A percentile compares a stretch with the other conserved stretches of the same genome.
Conservation (phyloP, 2,113 vertebrate genomes). For the Labeo catla region DNA sequence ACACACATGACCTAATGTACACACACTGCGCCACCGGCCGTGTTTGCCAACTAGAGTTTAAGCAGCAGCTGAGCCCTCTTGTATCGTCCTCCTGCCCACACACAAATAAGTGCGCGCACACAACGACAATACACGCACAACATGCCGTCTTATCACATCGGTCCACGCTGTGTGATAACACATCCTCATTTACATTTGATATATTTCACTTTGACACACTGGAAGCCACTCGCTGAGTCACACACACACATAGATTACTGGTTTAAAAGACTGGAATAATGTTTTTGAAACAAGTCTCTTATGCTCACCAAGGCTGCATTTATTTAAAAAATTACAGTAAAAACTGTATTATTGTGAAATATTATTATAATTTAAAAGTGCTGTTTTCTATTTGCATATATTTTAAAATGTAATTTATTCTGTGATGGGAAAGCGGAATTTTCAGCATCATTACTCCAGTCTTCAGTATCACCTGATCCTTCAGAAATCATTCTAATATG, state of each 20-base stretch:
- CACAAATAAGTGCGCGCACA: background rate
- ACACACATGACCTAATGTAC: constrained; percentile 8
- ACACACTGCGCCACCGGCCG: constrained; percentile 25
- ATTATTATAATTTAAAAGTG: too few species aligned
- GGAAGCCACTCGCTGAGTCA: background rate
- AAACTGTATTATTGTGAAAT: too few species aligned
- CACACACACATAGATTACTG: background rate
- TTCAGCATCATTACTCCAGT: background rate
- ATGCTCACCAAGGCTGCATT: background rate
- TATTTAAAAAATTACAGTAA: background rate
- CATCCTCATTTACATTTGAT: constrained; percentile 51
- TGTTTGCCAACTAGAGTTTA: constrained; percentile 10
- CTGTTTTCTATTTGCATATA: too few species aligned
- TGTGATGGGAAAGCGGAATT: background rate
- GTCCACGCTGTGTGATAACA: constrained; percentile 17
- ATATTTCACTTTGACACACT: constrained; percentile 62
- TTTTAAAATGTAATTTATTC: background rate
- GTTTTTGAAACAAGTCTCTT: background rate
- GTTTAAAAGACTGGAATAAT: background rate
- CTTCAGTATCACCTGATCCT: background rate
- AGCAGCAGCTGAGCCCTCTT: constrained; percentile 13
- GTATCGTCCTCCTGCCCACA: background rate
- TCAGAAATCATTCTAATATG: background rate
- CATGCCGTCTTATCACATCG: constrained; percentile 59
- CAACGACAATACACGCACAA: constrained; percentile 37